Conservation (phyloP, 2,888 invertebrate species). For the Tillus elongatus region DNA sequence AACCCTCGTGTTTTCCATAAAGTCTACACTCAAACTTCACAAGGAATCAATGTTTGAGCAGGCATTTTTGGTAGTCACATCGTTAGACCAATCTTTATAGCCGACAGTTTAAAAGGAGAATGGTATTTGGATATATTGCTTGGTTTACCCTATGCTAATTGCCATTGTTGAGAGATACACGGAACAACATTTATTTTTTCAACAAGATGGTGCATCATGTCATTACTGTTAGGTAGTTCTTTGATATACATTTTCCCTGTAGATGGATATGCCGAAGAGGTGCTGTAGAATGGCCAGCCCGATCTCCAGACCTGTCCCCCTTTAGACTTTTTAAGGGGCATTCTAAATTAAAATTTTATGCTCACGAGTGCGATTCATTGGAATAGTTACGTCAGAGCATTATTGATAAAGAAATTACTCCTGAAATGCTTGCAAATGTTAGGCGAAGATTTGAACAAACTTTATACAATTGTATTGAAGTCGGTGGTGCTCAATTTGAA, state of each 20-base stretch:
- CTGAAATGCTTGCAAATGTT: too few relatives aligned
- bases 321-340: conserved; percentile 8
- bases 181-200: conserved; percentile 5
- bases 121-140: conserved; percentile 11
- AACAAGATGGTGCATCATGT: conserved; percentile 9
- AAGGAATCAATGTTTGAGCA: conserved; percentile 12
- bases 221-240: conserved; percentile 5
- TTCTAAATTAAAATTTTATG: conserved; percentile 2
- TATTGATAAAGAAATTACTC: too few relatives aligned
- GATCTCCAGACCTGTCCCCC: conserved; percentile 8
- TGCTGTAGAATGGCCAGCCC: conserved; percentile 10
- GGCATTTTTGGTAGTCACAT: conserved; percentile 11
- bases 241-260: not conserved
- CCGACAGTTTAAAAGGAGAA: conserved; percentile 9
- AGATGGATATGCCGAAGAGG: conserved; percentile 2
- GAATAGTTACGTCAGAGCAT: not conserved
- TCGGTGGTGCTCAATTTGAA: too few relatives aligned
- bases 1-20: conserved; percentile 11
- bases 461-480: too few relatives aligned
- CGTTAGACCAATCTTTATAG: conserved; percentile 10
- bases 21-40: conserved; percentile 10
- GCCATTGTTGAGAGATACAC: conserved; percentile 6
- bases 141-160: not conserved
- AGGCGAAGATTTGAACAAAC: too few relatives aligned
- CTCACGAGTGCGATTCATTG: not conserved